These are phyloP conservation scores for Melanotaenia boesemani DNA, from an alignment of 2,797 vertebrate genomes.

Conservation along the genomic window DNA sequence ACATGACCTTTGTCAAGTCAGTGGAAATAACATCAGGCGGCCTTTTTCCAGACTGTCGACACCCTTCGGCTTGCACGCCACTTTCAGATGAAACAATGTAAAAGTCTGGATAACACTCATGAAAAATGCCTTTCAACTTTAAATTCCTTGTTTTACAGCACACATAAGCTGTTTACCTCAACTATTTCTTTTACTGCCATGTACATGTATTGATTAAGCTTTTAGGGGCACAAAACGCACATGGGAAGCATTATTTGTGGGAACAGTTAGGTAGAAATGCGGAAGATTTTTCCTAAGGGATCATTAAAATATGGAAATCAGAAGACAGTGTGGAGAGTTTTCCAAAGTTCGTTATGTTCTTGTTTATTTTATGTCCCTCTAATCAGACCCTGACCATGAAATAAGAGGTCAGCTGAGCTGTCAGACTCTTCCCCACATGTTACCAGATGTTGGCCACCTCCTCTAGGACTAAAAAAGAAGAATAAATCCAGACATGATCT, in stretches of 20 bases:
- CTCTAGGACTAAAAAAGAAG: neutral
- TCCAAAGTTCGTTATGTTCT: neutral
- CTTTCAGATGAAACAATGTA: constrained; percentile 47
- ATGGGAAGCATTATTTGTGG: constrained; percentile 1
- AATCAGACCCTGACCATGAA: neutral
- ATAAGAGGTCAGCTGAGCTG: neutral
- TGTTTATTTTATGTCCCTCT: neutral
- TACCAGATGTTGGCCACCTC: constrained; percentile 9
- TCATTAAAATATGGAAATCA: neutral
- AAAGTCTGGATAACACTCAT: constrained; percentile 19
- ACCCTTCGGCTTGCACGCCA: constrained; percentile 61
- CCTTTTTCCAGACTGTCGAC: constrained; percentile 63
- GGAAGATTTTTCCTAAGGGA: neutral
- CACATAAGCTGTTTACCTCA: neutral
- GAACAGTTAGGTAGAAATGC: neutral
- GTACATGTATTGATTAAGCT: neutral
- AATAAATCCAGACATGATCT: neutral
- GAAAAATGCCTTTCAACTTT: constrained; percentile 25
- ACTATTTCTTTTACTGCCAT: constrained; percentile 9
- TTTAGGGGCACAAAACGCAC: neutral
- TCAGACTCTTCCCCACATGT: neutral
- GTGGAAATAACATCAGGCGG: constrained; percentile 55
- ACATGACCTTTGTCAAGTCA: constrained; percentile 37
- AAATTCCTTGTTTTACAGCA: constrained; percentile 17
- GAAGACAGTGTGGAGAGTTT: neutral